These are phyloP conservation scores for Hyles vespertilio DNA, from an alignment of 1,140 invertebrate species.

Conservation along the genomic window DNA sequence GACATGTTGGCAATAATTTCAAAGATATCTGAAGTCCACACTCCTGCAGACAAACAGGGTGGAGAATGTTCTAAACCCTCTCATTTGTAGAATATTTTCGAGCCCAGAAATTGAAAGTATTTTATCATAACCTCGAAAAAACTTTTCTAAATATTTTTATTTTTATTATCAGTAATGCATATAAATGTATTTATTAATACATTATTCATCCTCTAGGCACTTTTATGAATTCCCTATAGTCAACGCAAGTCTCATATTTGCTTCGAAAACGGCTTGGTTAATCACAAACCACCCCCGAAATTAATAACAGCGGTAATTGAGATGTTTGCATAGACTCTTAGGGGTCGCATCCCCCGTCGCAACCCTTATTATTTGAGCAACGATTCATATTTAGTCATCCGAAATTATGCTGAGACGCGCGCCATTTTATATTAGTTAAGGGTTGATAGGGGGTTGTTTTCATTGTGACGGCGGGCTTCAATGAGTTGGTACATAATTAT, in stretches of 20 bases:
- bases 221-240: too few species aligned
- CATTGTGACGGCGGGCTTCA: background rate
- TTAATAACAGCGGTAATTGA: conserved; percentile 59
- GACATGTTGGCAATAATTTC: too few species aligned
- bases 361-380: conserved; percentile 38
- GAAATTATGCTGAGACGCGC: conserved; percentile 44
- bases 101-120: too few species aligned
- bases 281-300: conserved; percentile 40
- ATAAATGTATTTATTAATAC: too few species aligned
- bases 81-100: too few species aligned
- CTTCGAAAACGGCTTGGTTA: conserved; percentile 38
- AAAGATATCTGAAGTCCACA: too few species aligned
- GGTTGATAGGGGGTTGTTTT: conserved; percentile 13
- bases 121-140: too few species aligned
- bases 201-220: too few species aligned
- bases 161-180: too few species aligned
- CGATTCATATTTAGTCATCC: conserved; percentile 45
- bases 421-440: conserved; percentile 31
- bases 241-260: background rate
- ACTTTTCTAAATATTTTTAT: too few species aligned
- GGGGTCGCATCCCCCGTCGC: conserved; percentile 19
- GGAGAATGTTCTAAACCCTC: too few species aligned
- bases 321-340: conserved; percentile 41
- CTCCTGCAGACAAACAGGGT: too few species aligned
- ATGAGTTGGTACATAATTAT: background rate